Base-by-base conservation (phyloP, 2,888 invertebrate species). In the Germaria angustata region DNA sequence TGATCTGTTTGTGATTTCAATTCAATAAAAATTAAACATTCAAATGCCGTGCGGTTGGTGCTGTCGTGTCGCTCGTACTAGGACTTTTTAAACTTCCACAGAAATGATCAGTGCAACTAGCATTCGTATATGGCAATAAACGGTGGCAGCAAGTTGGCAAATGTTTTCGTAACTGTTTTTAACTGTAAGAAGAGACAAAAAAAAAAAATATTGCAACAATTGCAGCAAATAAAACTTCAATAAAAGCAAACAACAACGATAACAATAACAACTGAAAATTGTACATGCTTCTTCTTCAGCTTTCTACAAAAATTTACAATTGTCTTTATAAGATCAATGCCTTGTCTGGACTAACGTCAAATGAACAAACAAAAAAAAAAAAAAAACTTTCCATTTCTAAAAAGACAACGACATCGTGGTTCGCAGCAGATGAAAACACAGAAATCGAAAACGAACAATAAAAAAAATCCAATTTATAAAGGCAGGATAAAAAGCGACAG, bases 311-410 rank as follows among this genome's bases (percentile, higher is more conserved):
- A 80, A 59, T 51, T 49, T 82, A 82, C 75, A 53, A 75, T 75
- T 71, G 75, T 61, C 65, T 71, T 71, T 65, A 66, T 71, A 79
- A 79, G 82, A 82, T 82, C 82, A 82, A 82, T 82, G 82, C 75
- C 82, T 82, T 82, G 79, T 82, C 75, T 82, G 82, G 79, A 71
- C 82, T 66, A 71, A 76, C 79, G 65, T 82, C 53, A 78, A 78
- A 73, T 6, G 13, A 5, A 39, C n/a, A n/a, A 1, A 1, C 1
- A 39, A 4, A n/a, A 0, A n/a, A 49, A 44, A 36, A 13, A 57
- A 46, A 66, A 77, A 79, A 82, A 79, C 82, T 82, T 82, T 82
- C 82, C 82, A 82, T 82, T 82, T 82, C 82, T 79, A 82, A 82
- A 72, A 65, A 66, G 71, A 75, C 82, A 82, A 78, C 82, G 68